A percentile compares a stretch with the other conserved stretches of the same genome.
Evolutionary conservation across 2,888 invertebrate species (phyloP).

Genomic region (Gymnosoma rotundatum): DNA sequence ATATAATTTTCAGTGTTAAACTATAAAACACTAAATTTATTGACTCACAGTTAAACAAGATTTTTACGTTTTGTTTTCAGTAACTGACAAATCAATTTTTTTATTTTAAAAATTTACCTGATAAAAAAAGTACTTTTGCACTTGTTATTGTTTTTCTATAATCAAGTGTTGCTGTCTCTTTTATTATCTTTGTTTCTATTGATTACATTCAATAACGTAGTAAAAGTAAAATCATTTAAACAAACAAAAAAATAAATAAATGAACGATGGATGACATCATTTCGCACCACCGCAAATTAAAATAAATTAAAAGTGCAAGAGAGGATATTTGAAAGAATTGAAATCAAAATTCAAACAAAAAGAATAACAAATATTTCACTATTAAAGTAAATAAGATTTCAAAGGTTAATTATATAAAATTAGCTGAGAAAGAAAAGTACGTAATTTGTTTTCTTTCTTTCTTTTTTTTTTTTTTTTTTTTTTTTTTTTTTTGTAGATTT

Average conservation of each 20-base stretch:
- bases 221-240: slow-evolving; percentile 6
- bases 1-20: too few relatives aligned
- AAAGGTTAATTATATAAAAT: slow-evolving; percentile 48
- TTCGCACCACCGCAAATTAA: neutral
- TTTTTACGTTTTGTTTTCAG: neutral
- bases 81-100: slow-evolving; percentile 24
- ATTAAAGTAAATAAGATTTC: slow-evolving; percentile 8
- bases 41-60: too few relatives aligned
- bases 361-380: neutral
- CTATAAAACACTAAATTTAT: too few relatives aligned
- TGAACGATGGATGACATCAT: slow-evolving; percentile 14
- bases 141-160: neutral
- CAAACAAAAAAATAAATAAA: neutral
- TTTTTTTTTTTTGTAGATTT: neutral
- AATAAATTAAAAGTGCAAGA: too few relatives aligned
- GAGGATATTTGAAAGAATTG: too few relatives aligned
- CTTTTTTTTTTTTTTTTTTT: neutral
- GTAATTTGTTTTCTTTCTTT: neutral
- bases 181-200: neutral
- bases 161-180: slow-evolving; percentile 2
- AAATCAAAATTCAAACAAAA: neutral
- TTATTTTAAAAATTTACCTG: slow-evolving; percentile 32
- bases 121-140: slow-evolving; percentile 6
- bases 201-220: slow-evolving; percentile 35
- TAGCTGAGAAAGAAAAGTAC: slow-evolving; percentile 4